phyloP scores from a whole-genome alignment of 2,797 vertebrate genomes.

The Notoglanidium macrostoma region DNA sequence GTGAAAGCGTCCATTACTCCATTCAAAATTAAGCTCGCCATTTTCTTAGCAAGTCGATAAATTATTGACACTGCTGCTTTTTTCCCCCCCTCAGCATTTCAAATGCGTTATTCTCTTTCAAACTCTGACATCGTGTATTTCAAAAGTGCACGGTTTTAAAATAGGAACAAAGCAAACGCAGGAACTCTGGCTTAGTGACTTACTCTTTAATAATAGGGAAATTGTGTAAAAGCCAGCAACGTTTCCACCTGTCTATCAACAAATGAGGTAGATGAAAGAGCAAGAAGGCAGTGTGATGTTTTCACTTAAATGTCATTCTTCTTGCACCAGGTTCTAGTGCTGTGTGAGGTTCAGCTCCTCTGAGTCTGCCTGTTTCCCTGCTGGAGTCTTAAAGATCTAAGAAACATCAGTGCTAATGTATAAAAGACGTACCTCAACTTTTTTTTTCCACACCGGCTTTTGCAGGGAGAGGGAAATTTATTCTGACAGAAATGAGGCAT shows the following conservation, averaged over 20 bases:
- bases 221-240: constrained; percentile 47
- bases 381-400: constrained; percentile 77
- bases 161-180: constrained; percentile 53
- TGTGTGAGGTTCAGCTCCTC: constrained; percentile 62
- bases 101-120: constrained; percentile 49
- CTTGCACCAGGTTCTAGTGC: constrained; percentile 66
- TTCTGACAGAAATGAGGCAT: constrained; percentile 72
- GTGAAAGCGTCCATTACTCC: constrained; percentile 23
- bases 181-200: constrained; percentile 40
- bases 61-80: constrained; percentile 51
- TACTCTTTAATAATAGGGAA: constrained; percentile 44
- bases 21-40: constrained; percentile 18
- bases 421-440: constrained; percentile 74
- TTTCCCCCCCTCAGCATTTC: constrained; percentile 40
- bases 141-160: constrained; percentile 50
- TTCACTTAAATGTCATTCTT: constrained; percentile 65
- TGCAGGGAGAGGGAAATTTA: constrained; percentile 64
- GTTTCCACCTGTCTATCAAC: constrained; percentile 59
- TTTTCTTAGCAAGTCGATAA: constrained; percentile 50
- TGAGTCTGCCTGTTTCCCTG: constrained; percentile 67
- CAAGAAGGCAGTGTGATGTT: constrained; percentile 37
- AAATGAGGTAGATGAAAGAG: constrained; percentile 52
- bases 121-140: constrained; percentile 48
- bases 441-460: constrained; percentile 59
- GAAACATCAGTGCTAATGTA: constrained; percentile 76